Base-by-base conservation (phyloP, 2,797 vertebrate genomes). In the Myotis planiceps region DNA sequence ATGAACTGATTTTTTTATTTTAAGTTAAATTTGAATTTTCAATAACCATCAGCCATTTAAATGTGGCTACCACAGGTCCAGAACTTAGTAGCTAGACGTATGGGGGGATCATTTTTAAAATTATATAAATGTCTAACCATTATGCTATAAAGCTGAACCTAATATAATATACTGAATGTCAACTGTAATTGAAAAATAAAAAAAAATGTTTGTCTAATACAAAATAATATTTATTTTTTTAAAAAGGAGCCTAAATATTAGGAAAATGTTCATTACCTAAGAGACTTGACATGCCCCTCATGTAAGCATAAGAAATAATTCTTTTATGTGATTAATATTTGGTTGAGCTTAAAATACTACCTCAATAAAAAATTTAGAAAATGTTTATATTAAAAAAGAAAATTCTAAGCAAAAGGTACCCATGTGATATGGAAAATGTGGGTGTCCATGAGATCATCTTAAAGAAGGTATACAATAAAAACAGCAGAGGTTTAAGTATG, bases 261-360 rank as follows among this genome's bases (percentile, higher is more conserved):
- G 76, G 25, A 96, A 90, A 91, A 88, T 34, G 18, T 60, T 29
- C 19, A 81, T 76, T 94, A 90, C 39, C 42, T 74, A 71, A 88
- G 25, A 69, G 29, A 16, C 5, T 72, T 45, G 66, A 15, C 39
- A 65, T 39, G n/a, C 4, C 16, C 29, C n/a, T n/a, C 68, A 21
- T 51, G 7, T 83, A 72, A 58, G 53, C 86, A 65, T 47, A 63
- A 13, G 49, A 55, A 60, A 45, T 29, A 4, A 3, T 82, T 92
- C n/a, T 90, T 90, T 69, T 65, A 83, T 39, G 15, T 27, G 42
- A 66, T 71, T 91, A 55, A 53, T 90, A 69, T 85, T 91, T 34
- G 66, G 27, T 82, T 78, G 21, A 51, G 74, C 32, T 78, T 53
- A 53, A 78, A 53, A 53, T 9, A 53, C n/a, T 53, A 32, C n/a